Evolutionary conservation across 2,113 vertebrate genomes (phyloP), one percentile per base, ranked within the genome.

Genomic region (Regulus satrapa): DNA sequence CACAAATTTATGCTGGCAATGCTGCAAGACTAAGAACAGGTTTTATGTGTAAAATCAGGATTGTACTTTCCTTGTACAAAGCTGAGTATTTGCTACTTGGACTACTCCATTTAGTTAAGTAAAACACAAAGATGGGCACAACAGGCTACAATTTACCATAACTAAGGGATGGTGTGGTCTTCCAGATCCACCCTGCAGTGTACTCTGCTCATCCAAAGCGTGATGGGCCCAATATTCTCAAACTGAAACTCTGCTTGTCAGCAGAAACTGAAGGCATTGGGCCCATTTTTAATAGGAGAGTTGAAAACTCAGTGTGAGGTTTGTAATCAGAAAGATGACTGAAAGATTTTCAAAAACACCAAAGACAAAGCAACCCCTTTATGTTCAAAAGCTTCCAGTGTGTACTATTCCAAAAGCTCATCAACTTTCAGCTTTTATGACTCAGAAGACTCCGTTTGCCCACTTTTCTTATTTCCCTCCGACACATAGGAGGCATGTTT

Each of bases 241-340:
- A 55, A 71, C 8, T 83, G 72, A 55, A 75, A 59, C 76, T 56
- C 67, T 51, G 59, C 49, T 63, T 31, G 23, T 38, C 73, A 48
- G 36, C 31, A 29, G 36, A 64, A 84, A 41, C 26, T 7, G 45
- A 61, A 69, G 49, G 14, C 11, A 4, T 18, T 6, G 14, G 20
- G 32, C 45, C 64, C 2, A 0, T 7, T 51, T 63, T 36, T 51
- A 51, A 19, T 5, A 17, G 34, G 10, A 68, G 20, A 8, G 58
- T 63, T 58, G 3, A 3, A 72, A 68, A 64, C 43, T 52, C 49
- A 52, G 2, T 0, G 0, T 17, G 12, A 58, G 18, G 46, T 19
- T 55, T n/a, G 38, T 55, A 55, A 55, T 13, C 17, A 46, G 62
- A 84, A n/a, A n/a, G n/a, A n/a, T n/a, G 12, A 56, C 28, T 28